These are phyloP conservation scores for Siniperca scherzeri DNA, from an alignment of 2,797 vertebrate species.

Conservation along the genomic window DNA sequence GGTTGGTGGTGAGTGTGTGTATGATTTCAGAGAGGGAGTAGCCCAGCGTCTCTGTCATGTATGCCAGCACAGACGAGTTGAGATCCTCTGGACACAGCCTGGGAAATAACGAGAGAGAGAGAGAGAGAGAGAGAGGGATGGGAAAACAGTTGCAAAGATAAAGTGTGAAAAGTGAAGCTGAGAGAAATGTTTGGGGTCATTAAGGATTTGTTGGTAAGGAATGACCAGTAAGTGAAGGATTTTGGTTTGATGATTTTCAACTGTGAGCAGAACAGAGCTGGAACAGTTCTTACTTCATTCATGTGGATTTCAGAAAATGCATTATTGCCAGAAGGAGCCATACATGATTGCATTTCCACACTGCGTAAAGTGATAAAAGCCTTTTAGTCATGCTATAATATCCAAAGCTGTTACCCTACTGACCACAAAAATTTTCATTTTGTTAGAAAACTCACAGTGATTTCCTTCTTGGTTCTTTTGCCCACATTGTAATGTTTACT, in stretches of 20 bases:
- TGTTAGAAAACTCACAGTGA: conserved; percentile 52
- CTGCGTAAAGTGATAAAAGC: conserved; percentile 74
- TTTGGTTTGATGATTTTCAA: conserved; percentile 29
- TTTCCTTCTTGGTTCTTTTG: conserved; percentile 39
- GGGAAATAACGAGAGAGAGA: conserved; percentile 43
- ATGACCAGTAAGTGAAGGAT: conserved; percentile 20
- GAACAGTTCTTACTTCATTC: conserved; percentile 42
- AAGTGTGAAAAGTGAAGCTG: conserved; percentile 5
- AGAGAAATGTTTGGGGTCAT: conserved; percentile 13
- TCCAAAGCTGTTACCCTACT: conserved; percentile 57
- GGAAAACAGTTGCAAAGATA: conserved; percentile 12
- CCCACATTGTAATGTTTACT: conserved; percentile 55
- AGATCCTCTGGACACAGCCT: conserved; percentile 86
- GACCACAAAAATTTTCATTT: conserved; percentile 69
- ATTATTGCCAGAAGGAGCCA: conserved; percentile 47
- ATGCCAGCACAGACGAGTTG: conserved; percentile 84
- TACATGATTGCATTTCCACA: conserved; percentile 76
- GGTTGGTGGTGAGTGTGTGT: conserved; percentile 86
- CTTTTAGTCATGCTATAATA: conserved; percentile 64
- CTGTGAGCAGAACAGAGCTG: conserved; percentile 34
- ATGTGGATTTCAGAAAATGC: conserved; percentile 57
- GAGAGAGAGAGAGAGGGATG: not conserved
- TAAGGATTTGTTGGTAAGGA: conserved; percentile 31
- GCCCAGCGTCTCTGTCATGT: conserved; percentile 86
- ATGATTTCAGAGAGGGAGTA: conserved; percentile 85